phyloP scores from a whole-genome alignment of 2,113 vertebrate species.

The Trematomus loennbergii region DNA sequence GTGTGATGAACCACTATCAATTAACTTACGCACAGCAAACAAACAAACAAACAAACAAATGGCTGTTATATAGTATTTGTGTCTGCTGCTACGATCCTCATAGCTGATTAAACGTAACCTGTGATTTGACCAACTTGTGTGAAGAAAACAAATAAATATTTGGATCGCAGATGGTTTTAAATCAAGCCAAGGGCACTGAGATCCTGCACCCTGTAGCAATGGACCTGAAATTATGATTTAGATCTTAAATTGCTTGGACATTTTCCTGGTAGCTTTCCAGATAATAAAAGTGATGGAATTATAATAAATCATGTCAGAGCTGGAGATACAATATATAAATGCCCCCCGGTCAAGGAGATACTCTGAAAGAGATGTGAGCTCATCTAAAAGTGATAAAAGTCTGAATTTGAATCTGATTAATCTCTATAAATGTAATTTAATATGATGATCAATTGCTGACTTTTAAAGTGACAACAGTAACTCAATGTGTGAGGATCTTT shows the following conservation, averaged over 20 bases:
- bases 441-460: neutral
- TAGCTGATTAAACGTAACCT: conserved; percentile 43
- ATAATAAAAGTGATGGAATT: conserved; percentile 20
- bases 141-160: conserved; percentile 2
- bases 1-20: conserved; percentile 55
- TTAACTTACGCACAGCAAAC: conserved; percentile 42
- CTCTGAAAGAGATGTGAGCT: conserved; percentile 1
- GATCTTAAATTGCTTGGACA: conserved; percentile 12
- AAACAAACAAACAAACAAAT: conserved; percentile 20
- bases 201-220: neutral
- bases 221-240: conserved; percentile 1
- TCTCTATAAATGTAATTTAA: neutral
- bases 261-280: conserved; percentile 15
- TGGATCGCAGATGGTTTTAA: conserved; percentile 14
- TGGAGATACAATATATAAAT: neutral
- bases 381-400: neutral
- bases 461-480: neutral
- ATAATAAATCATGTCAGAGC: conserved; percentile 10
- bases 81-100: conserved; percentile 43
- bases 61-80: conserved; percentile 48
- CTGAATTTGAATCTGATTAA: neutral
- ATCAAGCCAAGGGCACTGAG: neutral
- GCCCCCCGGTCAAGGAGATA: neutral
- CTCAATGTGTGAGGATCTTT: neutral
- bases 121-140: conserved; percentile 35